A percentile compares a stretch with the other conserved stretches of the same genome.
phyloP scores from a whole-genome alignment of 2,797 vertebrate species.

The Oceanodroma leucorhoa region DNA sequence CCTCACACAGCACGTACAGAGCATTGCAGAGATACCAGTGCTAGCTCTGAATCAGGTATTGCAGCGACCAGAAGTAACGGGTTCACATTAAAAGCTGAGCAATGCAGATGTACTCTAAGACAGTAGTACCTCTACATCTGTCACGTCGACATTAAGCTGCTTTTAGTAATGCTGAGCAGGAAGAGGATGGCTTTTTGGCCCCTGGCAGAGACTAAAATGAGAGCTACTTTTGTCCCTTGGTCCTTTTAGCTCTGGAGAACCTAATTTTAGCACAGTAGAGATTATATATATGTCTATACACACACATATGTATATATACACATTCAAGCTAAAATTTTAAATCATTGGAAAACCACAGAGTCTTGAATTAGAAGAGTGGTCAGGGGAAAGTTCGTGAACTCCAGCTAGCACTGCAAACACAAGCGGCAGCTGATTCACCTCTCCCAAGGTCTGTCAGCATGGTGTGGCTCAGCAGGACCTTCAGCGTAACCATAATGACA shows the following conservation, averaged over 20 bases:
- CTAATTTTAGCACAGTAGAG: slow-evolving; percentile 2
- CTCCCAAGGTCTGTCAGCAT: background rate
- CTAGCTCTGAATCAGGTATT: accelerated
- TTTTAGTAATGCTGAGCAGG: background rate
- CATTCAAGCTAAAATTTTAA: slow-evolving; percentile 38
- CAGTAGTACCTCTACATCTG: background rate
- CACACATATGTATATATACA: background rate
- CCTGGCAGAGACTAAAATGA: background rate
- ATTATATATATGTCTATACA: background rate
- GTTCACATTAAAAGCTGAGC: background rate
- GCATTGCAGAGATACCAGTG: background rate
- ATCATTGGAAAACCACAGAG: slow-evolving; percentile 30
- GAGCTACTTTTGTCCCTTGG: background rate
- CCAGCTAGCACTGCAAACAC: background rate
- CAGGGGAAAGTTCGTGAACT: slow-evolving; percentile 13
- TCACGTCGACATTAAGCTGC: background rate
- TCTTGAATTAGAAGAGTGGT: slow-evolving; percentile 40
- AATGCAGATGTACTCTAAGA: background rate
- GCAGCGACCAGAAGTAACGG: background rate
- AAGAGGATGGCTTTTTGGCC: background rate
- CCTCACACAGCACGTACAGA: accelerated
- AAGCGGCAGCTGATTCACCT: background rate
- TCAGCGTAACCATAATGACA: background rate
- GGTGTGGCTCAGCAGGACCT: background rate
- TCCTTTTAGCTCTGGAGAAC: background rate